Evolutionary conservation across 2,888 invertebrate genomes (phyloP).

Genomic region (Eretmocerus hayati): DNA sequence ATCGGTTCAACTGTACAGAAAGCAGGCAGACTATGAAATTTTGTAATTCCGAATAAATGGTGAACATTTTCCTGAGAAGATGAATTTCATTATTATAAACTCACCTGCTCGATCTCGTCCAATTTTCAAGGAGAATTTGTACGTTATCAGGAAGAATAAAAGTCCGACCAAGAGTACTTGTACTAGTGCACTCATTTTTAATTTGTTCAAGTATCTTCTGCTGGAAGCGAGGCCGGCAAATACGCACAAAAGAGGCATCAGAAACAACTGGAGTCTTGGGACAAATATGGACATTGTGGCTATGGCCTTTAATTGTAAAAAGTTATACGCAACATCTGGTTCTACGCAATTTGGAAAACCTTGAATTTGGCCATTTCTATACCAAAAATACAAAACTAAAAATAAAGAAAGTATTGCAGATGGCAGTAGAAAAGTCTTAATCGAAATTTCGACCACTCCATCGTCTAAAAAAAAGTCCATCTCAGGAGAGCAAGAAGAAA

Average conservation of each 20-base stretch:
- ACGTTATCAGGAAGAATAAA: constrained; percentile 52
- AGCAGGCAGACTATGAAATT: too few species aligned
- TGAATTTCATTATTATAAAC: too few species aligned
- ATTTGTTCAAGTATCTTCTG: constrained; percentile 51
- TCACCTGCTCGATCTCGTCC: constrained; percentile 49
- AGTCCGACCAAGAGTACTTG: constrained; percentile 47
- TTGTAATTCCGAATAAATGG: too few species aligned
- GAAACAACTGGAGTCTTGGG: constrained; percentile 71
- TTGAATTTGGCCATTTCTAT: constrained; percentile 30
- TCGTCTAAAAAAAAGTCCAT: constrained; percentile 67
- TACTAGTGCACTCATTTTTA: constrained; percentile 42
- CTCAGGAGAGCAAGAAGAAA: constrained; percentile 72
- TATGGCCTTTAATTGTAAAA: constrained; percentile 65
- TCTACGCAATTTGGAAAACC: constrained; percentile 48
- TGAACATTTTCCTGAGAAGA: too few species aligned
- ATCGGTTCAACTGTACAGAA: constrained; percentile 66
- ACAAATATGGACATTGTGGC: constrained; percentile 66
- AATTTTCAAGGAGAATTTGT: constrained; percentile 50
- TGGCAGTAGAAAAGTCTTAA: constrained; percentile 55
- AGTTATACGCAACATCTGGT: constrained; percentile 60
- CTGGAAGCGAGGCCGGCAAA: constrained; percentile 61
- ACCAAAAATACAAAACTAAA: constrained; percentile 46
- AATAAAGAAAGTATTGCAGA: constrained; percentile 48
- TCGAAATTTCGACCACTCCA: constrained; percentile 50
- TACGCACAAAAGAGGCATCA: constrained; percentile 72